phyloP scores from a whole-genome alignment of 2,797 vertebrate genomes.

The Ctenopoma kingsleyae region DNA sequence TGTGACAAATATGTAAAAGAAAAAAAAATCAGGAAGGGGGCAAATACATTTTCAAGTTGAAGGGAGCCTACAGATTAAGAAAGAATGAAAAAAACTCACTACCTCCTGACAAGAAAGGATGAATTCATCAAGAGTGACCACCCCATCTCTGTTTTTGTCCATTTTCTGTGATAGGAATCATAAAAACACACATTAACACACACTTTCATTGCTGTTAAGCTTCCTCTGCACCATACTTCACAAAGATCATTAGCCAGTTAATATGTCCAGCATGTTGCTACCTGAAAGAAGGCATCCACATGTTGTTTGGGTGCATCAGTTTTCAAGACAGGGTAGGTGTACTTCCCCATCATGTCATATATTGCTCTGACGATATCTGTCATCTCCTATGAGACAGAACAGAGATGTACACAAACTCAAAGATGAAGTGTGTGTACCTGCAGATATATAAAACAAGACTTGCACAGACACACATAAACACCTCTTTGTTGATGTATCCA shows the following conservation, averaged over 20 bases:
- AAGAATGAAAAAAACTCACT: slow-evolving; percentile 21
- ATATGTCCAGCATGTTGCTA: slow-evolving; percentile 47
- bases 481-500: slow-evolving; percentile 97
- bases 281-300: slow-evolving; percentile 96
- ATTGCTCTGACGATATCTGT: slow-evolving; percentile 96
- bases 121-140: slow-evolving; percentile 98
- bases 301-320: slow-evolving; percentile 94
- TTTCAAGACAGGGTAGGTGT: slow-evolving; percentile 94
- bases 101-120: slow-evolving; percentile 97
- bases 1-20: too few relatives aligned
- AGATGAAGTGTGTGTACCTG: not conserved
- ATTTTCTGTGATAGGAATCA: slow-evolving; percentile 90
- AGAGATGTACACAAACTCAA: slow-evolving; percentile 2
- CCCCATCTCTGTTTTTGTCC: slow-evolving; percentile 98
- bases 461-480: slow-evolving; percentile 37
- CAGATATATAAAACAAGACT: too few relatives aligned
- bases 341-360: slow-evolving; percentile 99
- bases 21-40: too few relatives aligned
- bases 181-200: not conserved
- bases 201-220: not conserved
- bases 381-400: slow-evolving; percentile 89
- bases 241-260: not conserved
- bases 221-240: not conserved
- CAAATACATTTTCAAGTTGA: not conserved
- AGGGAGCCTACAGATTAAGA: not conserved